phyloP scores from a whole-genome alignment of 2,113 vertebrate genomes.

The Myiozetetes cayanensis region DNA sequence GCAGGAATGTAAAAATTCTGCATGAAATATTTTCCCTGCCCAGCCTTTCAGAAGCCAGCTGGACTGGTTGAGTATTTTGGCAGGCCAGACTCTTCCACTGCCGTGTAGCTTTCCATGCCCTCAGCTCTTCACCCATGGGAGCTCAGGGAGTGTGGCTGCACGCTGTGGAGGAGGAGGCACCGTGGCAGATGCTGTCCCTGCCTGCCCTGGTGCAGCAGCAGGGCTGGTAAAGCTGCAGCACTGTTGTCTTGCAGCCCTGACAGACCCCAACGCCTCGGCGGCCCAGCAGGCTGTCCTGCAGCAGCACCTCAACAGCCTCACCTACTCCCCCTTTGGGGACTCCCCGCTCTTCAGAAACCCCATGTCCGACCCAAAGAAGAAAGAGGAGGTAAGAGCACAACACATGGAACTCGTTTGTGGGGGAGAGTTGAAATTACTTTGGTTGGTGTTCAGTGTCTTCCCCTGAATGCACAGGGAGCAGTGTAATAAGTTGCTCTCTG shows the following conservation, averaged over 20 bases:
- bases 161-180: not conserved
- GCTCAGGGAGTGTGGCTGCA: not conserved
- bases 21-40: not conserved
- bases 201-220: not conserved
- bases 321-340: conserved; percentile 92
- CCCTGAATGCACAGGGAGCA: not conserved
- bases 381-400: conserved; percentile 83
- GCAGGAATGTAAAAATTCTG: not conserved
- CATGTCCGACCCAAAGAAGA: conserved; percentile 94
- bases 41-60: not conserved
- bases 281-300: conserved; percentile 90
- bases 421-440: not conserved
- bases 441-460: not conserved
- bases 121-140: not conserved
- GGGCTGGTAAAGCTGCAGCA: not conserved
- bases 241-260: conserved; percentile 74
- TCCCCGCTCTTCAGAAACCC: conserved; percentile 95
- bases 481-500: accelerated
- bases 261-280: conserved; percentile 84
- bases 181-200: not conserved
- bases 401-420: accelerated
- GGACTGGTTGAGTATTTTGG: not conserved
- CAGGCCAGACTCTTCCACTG: not conserved
- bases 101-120: not conserved
- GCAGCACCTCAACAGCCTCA: conserved; percentile 89